Percentiles rank a stretch among this genome's conserved stretches.
phyloP scores from a whole-genome alignment of 2,888 invertebrate species.

The Himalopsyche tibetana region DNA sequence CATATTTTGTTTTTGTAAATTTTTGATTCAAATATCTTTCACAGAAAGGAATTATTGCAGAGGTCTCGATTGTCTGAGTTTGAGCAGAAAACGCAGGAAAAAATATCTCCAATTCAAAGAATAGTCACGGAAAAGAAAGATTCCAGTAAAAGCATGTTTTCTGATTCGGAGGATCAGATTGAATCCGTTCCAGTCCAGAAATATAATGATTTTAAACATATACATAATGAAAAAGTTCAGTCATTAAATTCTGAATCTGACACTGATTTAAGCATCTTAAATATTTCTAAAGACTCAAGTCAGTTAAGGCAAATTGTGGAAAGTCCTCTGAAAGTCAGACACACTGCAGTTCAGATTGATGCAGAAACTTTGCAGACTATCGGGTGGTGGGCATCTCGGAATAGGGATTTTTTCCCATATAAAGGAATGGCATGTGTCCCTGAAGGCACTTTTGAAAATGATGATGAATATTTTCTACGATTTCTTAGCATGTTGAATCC shows the following conservation, averaged over 20 bases:
- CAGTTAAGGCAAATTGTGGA: background rate
- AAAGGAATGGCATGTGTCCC: conserved; percentile 57
- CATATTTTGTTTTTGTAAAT: too few relatives aligned
- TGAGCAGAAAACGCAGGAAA: background rate
- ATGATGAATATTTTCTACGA: conserved; percentile 54
- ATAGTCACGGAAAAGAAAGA: background rate
- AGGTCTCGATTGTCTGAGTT: background rate
- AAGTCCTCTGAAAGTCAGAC: too few relatives aligned
- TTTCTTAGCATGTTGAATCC: conserved; percentile 55
- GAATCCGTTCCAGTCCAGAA: background rate
- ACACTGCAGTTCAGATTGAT: conserved; percentile 41
- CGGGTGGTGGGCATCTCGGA: conserved; percentile 52
- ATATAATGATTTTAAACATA: background rate
- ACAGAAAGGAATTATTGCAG: background rate
- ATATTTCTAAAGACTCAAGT: background rate
- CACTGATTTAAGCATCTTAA: background rate
- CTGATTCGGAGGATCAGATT: background rate
- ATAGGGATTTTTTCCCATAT: conserved; percentile 54
- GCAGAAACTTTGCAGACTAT: conserved; percentile 47
- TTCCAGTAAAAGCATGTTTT: background rate
- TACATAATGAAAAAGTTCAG: background rate
- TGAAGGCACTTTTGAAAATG: conserved; percentile 54
- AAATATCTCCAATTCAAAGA: background rate
- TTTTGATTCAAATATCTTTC: background rate
- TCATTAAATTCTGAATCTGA: background rate